Evolutionary conservation across 2,113 vertebrate genomes (phyloP).

Genomic region (Rhagologus leucostigma): DNA sequence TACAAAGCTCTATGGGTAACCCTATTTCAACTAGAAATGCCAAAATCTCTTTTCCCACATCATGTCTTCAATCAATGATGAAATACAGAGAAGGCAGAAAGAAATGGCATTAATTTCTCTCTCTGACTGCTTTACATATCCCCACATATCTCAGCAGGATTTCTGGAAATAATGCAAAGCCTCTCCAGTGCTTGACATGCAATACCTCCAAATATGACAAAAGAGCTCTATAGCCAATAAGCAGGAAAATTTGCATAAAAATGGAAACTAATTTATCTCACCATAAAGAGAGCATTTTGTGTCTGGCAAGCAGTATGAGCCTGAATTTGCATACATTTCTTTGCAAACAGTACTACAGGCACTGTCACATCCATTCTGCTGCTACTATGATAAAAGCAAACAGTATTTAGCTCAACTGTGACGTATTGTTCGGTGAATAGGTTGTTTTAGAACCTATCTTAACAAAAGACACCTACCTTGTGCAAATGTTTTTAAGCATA

Average conservation of each 20-base stretch:
- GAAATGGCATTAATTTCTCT: neutral
- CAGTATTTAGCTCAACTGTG: neutral
- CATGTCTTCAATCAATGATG: neutral
- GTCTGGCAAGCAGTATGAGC: neutral
- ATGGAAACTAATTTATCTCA: slow-evolving; percentile 52
- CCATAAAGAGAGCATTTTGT: neutral
- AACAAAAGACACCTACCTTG: neutral
- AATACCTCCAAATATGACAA: neutral
- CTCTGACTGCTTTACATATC: neutral
- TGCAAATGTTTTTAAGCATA: neutral
- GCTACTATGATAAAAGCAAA: neutral
- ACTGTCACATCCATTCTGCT: neutral
- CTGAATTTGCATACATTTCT: slow-evolving; percentile 25
- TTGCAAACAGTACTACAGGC: slow-evolving; percentile 7
- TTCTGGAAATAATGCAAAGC: slow-evolving; percentile 14
- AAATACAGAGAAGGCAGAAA: neutral
- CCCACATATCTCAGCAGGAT: neutral
- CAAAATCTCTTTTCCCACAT: neutral
- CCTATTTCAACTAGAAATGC: neutral
- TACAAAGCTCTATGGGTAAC: neutral
- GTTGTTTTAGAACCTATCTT: neutral
- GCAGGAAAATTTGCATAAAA: slow-evolving; percentile 28
- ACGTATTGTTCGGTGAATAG: neutral
- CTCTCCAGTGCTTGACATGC: neutral
- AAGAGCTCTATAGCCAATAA: slow-evolving; percentile 40